phyloP scores from a whole-genome alignment of 1,140 invertebrate species.

The Marisa cornuarietis region DNA sequence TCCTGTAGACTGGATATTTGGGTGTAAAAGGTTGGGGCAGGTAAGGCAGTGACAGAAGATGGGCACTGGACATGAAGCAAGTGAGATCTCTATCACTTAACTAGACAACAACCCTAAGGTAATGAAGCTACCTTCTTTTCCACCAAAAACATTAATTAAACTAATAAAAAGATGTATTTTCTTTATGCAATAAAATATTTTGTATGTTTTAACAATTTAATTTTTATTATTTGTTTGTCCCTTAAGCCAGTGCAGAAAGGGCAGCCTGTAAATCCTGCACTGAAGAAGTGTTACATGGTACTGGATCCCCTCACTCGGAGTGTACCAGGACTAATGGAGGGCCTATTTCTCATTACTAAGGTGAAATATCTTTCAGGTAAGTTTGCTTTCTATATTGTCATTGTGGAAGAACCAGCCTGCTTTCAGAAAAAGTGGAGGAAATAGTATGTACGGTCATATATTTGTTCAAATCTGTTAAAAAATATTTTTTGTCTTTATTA shows the following conservation, averaged over 20 bases:
- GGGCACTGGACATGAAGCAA: no score
- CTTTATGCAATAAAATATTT: not conserved
- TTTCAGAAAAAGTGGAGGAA: no score
- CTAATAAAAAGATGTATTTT: not conserved
- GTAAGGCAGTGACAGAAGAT: no score
- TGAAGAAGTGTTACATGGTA: conserved; percentile 73
- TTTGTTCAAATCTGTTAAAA: no score
- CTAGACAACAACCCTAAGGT: no score
- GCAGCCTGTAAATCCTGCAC: conserved; percentile 64
- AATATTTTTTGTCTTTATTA: not conserved
- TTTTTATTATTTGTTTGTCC: not conserved
- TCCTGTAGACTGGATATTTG: no score
- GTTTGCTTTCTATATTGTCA: not conserved
- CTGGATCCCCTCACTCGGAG: conserved; percentile 80
- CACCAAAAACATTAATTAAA: not conserved
- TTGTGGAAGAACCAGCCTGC: no score
- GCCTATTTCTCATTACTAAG: conserved; percentile 80
- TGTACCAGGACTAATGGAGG: conserved; percentile 83
- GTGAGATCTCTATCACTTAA: no score
- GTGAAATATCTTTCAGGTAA: conserved; percentile 80
- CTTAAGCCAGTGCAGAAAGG: conserved; percentile 65
- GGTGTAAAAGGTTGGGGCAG: no score
- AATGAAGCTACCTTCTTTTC: not conserved
- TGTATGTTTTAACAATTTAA: not conserved
- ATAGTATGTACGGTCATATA: no score